phyloP scores from a whole-genome alignment of 2,797 vertebrate species.

The Myotis vivesi region DNA sequence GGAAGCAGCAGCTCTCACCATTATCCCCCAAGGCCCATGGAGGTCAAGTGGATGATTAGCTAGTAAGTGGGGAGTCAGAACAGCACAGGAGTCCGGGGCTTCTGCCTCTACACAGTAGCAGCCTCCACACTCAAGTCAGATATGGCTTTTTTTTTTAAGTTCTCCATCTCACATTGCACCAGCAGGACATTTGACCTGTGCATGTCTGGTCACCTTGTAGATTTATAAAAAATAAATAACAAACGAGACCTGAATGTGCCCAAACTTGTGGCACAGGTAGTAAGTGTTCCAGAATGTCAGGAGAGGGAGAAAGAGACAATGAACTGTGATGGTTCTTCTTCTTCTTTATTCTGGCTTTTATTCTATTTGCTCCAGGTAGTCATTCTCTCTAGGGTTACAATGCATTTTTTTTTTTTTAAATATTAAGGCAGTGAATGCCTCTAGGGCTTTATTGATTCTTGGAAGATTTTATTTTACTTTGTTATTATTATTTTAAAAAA shows the following conservation, averaged over 20 bases:
- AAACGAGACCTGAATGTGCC: not conserved
- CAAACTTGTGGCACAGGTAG: not conserved
- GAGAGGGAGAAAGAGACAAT: not conserved
- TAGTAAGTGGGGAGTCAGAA: not conserved
- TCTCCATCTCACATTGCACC: not conserved
- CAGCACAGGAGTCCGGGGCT: too few relatives aligned
- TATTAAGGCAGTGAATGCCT: not conserved
- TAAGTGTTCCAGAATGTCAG: not conserved
- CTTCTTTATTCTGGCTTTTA: not conserved
- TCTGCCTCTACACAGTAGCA: not conserved
- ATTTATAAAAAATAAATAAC: not conserved
- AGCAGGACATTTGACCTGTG: not conserved
- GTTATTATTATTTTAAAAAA: not conserved
- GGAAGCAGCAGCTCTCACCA: not conserved
- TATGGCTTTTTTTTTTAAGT: not conserved
- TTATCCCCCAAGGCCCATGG: not conserved
- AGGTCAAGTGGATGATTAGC: not conserved
- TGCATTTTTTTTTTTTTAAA: not conserved
- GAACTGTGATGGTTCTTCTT: not conserved
- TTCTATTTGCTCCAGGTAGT: not conserved
- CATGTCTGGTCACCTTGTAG: not conserved
- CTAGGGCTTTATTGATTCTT: slow-evolving; percentile 6
- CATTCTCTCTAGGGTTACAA: not conserved
- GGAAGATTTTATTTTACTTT: not conserved
- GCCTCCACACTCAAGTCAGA: not conserved